These are phyloP conservation scores for Drosophila melanica DNA, from an alignment of 1,140 invertebrate genomes.

Conservation along the genomic window DNA sequence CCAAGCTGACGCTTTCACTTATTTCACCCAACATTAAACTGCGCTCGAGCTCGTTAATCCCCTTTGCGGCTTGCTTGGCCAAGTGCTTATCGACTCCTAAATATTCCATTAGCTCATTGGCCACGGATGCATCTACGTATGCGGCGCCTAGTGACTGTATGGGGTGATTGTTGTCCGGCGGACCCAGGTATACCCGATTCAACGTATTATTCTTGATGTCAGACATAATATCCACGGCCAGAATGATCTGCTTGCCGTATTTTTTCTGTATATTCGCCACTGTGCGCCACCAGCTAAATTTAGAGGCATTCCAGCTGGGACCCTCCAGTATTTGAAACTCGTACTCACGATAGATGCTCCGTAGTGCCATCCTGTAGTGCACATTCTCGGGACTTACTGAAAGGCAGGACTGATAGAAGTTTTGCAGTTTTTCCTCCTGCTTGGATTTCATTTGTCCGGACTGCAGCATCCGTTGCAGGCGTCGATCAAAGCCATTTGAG, in stretches of 20 bases:
- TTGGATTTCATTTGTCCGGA: conserved; percentile 23
- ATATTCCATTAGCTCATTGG: conserved; percentile 31
- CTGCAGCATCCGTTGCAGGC: conserved; percentile 41
- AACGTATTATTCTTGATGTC: conserved; percentile 54
- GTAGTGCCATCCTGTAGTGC: conserved; percentile 49
- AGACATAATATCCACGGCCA: conserved; percentile 53
- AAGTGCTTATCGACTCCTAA: conserved; percentile 24
- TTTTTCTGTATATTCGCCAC: conserved; percentile 60
- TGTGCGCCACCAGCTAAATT: conserved; percentile 69
- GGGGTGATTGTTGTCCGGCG: conserved; percentile 11
- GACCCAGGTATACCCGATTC: conserved; percentile 57
- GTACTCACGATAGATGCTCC: too few species aligned
- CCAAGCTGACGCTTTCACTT: conserved; percentile 1
- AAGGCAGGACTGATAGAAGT: conserved; percentile 61
- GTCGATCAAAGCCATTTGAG: conserved; percentile 55
- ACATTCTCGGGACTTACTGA: conserved; percentile 41
- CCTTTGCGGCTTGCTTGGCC: conserved; percentile 35
- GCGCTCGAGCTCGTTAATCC: conserved; percentile 32
- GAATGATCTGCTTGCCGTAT: conserved; percentile 56
- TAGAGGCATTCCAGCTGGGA: conserved; percentile 45
- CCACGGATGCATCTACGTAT: conserved; percentile 14
- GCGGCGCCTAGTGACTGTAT: conserved; percentile 1
- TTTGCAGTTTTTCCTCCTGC: conserved; percentile 59
- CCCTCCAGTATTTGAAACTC: too few species aligned
- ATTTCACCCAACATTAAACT: conserved; percentile 5